These are phyloP conservation scores for Hafferia zeledoni DNA, from an alignment of 2,797 vertebrate species.

Conservation along the genomic window DNA sequence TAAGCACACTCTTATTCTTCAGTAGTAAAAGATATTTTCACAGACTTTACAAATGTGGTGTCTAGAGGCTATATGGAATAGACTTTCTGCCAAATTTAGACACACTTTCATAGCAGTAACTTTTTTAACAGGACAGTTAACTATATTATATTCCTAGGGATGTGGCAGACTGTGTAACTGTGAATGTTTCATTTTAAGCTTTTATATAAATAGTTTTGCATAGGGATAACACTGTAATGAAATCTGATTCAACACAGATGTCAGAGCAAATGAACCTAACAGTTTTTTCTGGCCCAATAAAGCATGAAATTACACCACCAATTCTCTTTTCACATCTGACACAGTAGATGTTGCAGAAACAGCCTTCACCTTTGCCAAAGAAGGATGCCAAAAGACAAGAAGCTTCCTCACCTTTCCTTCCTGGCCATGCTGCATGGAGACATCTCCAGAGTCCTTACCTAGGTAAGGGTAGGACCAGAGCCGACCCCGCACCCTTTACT, in stretches of 20 bases:
- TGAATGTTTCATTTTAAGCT: neutral
- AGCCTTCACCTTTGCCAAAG: neutral
- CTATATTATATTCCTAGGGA: neutral
- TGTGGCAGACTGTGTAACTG: neutral
- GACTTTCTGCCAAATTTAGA: neutral
- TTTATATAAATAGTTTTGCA: neutral
- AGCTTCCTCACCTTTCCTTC: neutral
- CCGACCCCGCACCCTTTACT: accelerated
- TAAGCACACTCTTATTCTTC: neutral
- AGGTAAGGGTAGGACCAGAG: neutral
- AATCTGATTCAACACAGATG: conserved; percentile 20
- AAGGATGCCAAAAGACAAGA: neutral
- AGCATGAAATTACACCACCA: neutral
- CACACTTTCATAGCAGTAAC: neutral
- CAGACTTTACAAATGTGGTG: neutral
- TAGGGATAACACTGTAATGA: neutral
- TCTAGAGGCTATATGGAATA: neutral
- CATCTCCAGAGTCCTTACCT: neutral
- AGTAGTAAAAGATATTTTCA: neutral
- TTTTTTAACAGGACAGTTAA: neutral
- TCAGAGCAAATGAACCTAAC: neutral
- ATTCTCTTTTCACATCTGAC: neutral
- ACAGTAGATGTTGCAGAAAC: neutral
- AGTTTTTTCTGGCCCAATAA: conserved; percentile 16
- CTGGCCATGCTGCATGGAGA: neutral